Percentiles rank a stretch among this genome's conserved stretches.
phyloP scores from a whole-genome alignment of 2,888 invertebrate genomes.

The Phyllotreta striolata region DNA sequence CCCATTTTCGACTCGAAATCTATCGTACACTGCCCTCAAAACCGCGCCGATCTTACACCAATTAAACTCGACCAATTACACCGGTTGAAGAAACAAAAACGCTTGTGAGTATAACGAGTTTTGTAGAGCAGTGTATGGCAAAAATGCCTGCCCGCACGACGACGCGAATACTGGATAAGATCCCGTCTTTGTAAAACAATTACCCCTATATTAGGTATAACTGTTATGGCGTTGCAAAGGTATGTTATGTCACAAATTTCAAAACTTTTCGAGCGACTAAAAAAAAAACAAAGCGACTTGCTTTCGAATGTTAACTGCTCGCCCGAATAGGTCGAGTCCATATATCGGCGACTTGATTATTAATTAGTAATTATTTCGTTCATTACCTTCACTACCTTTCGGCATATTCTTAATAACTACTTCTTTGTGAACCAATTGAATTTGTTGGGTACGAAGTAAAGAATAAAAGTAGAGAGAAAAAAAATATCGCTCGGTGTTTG shows the following conservation, averaged over 20 bases:
- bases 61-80: no score
- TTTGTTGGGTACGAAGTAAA: neutral
- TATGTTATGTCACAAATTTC: constrained; percentile 39
- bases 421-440: no score
- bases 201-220: constrained; percentile 40
- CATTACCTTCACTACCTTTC: no score
- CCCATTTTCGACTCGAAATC: neutral
- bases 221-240: constrained; percentile 34
- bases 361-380: no score
- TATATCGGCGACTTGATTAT: no score
- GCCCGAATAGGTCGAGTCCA: no score
- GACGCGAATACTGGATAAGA: constrained; percentile 10
- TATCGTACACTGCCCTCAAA: constrained; percentile 16
- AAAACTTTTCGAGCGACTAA: constrained; percentile 28
- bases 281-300: constrained; percentile 16
- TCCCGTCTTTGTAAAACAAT: constrained; percentile 33
- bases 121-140: constrained; percentile 18
- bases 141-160: constrained; percentile 24
- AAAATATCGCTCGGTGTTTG: constrained; percentile 5
- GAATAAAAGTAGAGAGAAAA: neutral
- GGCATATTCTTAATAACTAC: no score
- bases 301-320: constrained; percentile 22
- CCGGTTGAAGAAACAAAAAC: no score
- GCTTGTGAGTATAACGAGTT: neutral
- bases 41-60: neutral